Conservation (phyloP, 2,888 invertebrate genomes). For the Phaonia tiefii region DNA sequence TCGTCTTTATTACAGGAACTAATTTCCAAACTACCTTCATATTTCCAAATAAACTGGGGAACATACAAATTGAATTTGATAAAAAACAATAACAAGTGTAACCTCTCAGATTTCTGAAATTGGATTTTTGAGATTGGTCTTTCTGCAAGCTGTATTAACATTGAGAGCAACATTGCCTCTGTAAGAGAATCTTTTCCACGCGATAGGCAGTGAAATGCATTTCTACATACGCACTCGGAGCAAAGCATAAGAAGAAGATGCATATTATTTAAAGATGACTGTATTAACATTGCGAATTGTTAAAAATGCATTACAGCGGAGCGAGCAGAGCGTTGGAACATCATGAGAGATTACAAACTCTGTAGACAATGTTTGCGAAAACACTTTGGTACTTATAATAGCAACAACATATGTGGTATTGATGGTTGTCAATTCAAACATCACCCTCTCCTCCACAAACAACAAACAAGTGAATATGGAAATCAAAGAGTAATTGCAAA, state of each 20-base stretch:
- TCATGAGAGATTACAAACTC: constrained; percentile 25
- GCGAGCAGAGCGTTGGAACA: constrained; percentile 42
- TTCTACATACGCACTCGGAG: constrained; percentile 10
- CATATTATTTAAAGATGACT: too few relatives aligned
- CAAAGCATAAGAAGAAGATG: neutral
- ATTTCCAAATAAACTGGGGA: constrained; percentile 45
- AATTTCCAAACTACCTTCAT: constrained; percentile 40
- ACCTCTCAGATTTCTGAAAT: neutral
- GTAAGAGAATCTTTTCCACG: neutral
- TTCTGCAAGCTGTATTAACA: constrained; percentile 34
- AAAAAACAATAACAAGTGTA: constrained; percentile 12
- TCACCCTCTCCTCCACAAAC: constrained; percentile 35
- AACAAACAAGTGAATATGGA: neutral
- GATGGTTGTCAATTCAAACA: constrained; percentile 55
- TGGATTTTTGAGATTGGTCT: constrained; percentile 51
- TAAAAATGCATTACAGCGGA: constrained; percentile 30
- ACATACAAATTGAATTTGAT: constrained; percentile 13
- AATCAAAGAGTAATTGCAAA: too few relatives aligned
- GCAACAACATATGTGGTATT: constrained; percentile 22
- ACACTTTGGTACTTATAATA: constrained; percentile 32
- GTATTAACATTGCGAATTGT: constrained; percentile 9
- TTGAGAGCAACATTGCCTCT: constrained; percentile 19
- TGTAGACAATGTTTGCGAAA: constrained; percentile 28
- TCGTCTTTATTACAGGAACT: constrained; percentile 42
- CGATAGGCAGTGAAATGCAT: constrained; percentile 8